Percentiles rank a stretch among this genome's conserved stretches.
phyloP scores from a whole-genome alignment of 2,888 invertebrate species.

The Brenthis hecate region DNA sequence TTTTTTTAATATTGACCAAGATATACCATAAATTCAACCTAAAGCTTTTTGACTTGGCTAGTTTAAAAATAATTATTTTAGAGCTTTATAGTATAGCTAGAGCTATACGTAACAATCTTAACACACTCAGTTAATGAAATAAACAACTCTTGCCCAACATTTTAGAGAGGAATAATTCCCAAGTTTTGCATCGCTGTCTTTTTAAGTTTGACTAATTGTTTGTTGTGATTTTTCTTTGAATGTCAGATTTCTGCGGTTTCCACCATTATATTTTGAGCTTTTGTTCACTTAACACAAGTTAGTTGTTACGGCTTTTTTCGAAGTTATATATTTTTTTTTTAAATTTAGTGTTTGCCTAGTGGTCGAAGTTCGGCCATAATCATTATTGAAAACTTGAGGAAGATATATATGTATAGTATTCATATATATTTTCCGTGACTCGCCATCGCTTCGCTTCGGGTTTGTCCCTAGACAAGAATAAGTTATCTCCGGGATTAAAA shows the following conservation, averaged over 20 bases:
- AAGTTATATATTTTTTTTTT: too few relatives aligned
- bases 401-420: too few relatives aligned
- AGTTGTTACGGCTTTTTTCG: not conserved
- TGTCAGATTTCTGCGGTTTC: constrained; percentile 1
- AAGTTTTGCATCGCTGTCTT: constrained; percentile 42
- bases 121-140: constrained; percentile 39
- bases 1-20: too few relatives aligned
- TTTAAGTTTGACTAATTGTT: constrained; percentile 40
- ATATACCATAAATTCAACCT: too few relatives aligned
- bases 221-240: constrained; percentile 15
- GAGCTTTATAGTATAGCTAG: not conserved
- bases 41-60: not conserved
- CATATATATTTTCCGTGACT: too few relatives aligned
- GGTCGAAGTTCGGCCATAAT: too few relatives aligned
- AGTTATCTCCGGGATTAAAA: too few relatives aligned
- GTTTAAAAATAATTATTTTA: not conserved
- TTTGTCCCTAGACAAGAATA: too few relatives aligned
- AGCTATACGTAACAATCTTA: not conserved
- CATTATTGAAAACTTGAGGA: too few relatives aligned
- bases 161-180: constrained; percentile 39
- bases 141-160: constrained; percentile 37
- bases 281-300: not conserved
- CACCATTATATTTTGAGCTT: not conserved
- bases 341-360: too few relatives aligned
- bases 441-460: too few relatives aligned